Base-by-base conservation (phyloP, 2,888 invertebrate species). In the Pilophorus perplexus region DNA sequence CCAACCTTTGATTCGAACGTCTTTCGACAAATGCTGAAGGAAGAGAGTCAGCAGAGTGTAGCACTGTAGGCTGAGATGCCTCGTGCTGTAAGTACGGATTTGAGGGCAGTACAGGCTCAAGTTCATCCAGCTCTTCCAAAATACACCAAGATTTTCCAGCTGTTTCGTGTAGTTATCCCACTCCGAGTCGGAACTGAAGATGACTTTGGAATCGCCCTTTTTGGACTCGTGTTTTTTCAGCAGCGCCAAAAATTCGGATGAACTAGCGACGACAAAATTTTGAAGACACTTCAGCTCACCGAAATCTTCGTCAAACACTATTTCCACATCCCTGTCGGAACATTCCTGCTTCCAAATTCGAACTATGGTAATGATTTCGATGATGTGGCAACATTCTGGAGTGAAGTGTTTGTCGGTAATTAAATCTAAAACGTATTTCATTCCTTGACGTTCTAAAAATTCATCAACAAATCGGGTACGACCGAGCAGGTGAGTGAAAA, bases 341-440 rank as follows among this genome's bases (percentile, higher is more conserved):
- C 40, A 57, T 66, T 68, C 68, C 2, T 79, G 74, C 67, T 80
- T 81, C 73, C 80, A 82, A 50, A 84, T 82, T 72, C 84, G 84
- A 59, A 84, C 82, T 2, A 81, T 79, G 1, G 84, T 82, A 0
- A 81, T 79, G 64, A 84, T 81, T 74, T 85, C 85, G 16, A 85
- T 75, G 42, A 85, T 80, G 1, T 81, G 78, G 72, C 84, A 85
- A 72, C 84, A 83, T 67, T 80, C 80, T 68, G 81, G 81, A 0
- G 83, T 81, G 70, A 85, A 85, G 54, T 80, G 78, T 0, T 80
- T 76, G 50, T 83, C 74, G 0, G 80, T 76, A 1, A 85, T 78
- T 62, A 85, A 71, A 68, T 81, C 80, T 2, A 84, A 72, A 0
- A 83, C 81, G 70, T 83, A 81, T 38, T 80, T 78, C 33, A 85